phyloP scores from a whole-genome alignment of 2,797 vertebrate genomes.

The Lates japonicus region DNA sequence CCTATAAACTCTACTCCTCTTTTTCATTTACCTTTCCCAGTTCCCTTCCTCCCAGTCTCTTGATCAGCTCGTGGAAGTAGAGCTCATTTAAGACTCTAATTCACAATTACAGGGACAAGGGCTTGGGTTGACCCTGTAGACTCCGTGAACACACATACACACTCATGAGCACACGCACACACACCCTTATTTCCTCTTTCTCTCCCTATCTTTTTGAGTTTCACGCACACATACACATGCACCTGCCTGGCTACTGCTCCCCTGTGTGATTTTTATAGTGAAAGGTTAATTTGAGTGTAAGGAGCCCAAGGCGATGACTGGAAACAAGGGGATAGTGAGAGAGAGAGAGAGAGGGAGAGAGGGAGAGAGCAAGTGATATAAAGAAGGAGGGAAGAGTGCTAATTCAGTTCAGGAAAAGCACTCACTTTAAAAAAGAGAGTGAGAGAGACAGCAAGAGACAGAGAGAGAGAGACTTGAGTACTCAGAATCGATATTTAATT shows the following conservation, averaged over 20 bases:
- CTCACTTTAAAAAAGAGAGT: constrained; percentile 55
- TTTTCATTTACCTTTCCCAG: constrained; percentile 30
- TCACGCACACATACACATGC: constrained; percentile 31
- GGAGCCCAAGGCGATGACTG: constrained; percentile 70
- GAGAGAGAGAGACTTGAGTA: constrained; percentile 50
- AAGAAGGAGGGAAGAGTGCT: constrained; percentile 39
- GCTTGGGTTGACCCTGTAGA: constrained; percentile 64
- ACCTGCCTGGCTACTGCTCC: constrained; percentile 50
- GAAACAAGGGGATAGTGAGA: constrained; percentile 59
- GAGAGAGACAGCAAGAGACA: constrained; percentile 46
- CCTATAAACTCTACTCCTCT: not conserved
- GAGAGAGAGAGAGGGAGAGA: constrained; percentile 26
- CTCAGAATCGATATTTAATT: constrained; percentile 81
- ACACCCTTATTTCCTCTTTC: constrained; percentile 1
- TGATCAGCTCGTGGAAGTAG: constrained; percentile 55
- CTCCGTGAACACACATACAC: constrained; percentile 21
- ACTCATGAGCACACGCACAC: constrained; percentile 8
- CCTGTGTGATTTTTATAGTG: constrained; percentile 78
- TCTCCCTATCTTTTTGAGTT: not conserved
- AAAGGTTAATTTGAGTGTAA: constrained; percentile 86
- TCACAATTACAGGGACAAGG: constrained; percentile 79
- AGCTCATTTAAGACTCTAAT: constrained; percentile 78
- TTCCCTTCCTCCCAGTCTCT: not conserved
- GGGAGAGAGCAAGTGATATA: constrained; percentile 24
- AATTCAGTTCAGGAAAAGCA: constrained; percentile 66